Evolutionary conservation across 2,113 vertebrate genomes (phyloP), one percentile per base, ranked within the genome.

Genomic region (Xenotilapia leptura): DNA sequence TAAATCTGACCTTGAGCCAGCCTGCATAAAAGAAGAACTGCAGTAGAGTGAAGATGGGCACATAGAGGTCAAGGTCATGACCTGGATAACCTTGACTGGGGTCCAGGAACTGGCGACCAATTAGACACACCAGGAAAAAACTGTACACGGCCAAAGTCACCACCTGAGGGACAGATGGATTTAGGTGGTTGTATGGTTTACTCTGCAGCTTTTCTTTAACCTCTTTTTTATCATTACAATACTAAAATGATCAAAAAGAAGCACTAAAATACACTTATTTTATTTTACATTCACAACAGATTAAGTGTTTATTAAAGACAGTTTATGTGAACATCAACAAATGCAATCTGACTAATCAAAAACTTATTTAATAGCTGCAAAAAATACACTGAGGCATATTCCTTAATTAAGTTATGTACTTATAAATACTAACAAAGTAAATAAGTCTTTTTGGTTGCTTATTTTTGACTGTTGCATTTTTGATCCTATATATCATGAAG

Each of bases 1-100:
- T 38, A n/a, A 19, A 7, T 60, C 89, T 90, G 79, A 98, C 98
- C 98, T 99, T 99, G 58, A 99, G 97, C 98, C 98, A 99, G 9
- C 98, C 98, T 0, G 96, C 97, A 2, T 99, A 99, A 94, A 99
- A 99, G 94, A 99, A 99, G 95, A 99, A 98, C 94, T 99, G 98
- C 3, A 99, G 95, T 58, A 99, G 91, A n/a, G 98, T 99, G 94
- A 99, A 99, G 88, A 99, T 95, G 3, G 98, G 98, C 7, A 99
- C 88, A 2, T 96, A 98, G 42, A 99, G 96, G 93, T 99, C 98
- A 10, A 99, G 96, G 75, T 97, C 97, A 5, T 99, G 97, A 55
- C 97, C 98, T 1, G 94, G 92, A 82, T 98, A 98, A 58, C 97
- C 97, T 92, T 97, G 97, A 6, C 88, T 80, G 0, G 98, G 98